Evolutionary conservation across 2,113 vertebrate genomes (phyloP).

Genomic region (Rostratula benghalensis): DNA sequence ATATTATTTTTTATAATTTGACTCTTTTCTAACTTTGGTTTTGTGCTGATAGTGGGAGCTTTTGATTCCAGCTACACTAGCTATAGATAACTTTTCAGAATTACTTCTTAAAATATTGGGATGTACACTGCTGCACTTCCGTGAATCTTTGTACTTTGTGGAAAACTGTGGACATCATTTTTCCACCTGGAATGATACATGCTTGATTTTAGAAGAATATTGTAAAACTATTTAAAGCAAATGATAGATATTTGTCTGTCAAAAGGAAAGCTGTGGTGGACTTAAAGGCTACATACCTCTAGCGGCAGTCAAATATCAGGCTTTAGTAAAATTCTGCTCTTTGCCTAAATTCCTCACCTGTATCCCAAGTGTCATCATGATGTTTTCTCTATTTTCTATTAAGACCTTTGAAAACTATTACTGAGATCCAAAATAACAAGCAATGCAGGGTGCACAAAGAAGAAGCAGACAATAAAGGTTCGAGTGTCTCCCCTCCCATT

Average conservation of each 20-base stretch:
- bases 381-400: not conserved
- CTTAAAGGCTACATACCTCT: not conserved
- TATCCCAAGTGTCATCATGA: not conserved
- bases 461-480: not conserved
- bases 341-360: not conserved
- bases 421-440: not conserved
- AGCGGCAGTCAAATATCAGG: not conserved
- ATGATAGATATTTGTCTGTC: not conserved
- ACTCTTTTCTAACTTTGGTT: not conserved
- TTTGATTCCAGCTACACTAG: not conserved
- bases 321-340: not conserved
- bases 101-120: not conserved
- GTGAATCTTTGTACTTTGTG: not conserved
- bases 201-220: not conserved
- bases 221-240: not conserved
- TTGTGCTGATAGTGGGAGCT: not conserved
- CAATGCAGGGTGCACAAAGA: not conserved
- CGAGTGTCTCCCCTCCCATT: not conserved
- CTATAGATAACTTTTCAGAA: not conserved
- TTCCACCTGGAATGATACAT: not conserved
- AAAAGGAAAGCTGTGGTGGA: not conserved
- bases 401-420: not conserved
- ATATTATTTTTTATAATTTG: not conserved
- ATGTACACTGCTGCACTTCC: not conserved
- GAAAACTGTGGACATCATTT: not conserved